Conservation (phyloP, 1,140 invertebrate species). For the Acyrthosiphon pisum region DNA sequence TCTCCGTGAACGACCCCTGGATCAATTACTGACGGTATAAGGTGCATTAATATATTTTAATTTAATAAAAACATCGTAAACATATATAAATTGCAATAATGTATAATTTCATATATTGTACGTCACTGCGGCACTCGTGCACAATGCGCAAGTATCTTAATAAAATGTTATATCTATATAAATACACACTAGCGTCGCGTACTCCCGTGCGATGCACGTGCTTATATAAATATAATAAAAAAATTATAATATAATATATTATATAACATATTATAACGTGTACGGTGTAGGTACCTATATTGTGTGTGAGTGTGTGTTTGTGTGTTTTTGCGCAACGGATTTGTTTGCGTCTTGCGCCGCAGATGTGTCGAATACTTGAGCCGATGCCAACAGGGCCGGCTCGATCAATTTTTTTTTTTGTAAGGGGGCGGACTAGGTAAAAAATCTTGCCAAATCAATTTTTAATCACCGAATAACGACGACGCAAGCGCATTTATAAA, state of each 20-base stretch:
- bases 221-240: background rate
- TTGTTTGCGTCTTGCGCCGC: background rate
- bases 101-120: too few species aligned
- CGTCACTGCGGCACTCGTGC: too few species aligned
- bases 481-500: background rate
- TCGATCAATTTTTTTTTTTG: background rate
- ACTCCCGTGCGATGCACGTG: background rate
- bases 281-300: background rate
- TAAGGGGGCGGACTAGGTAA: background rate
- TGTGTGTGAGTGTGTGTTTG: background rate
- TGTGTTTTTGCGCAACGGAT: background rate
- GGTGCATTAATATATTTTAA: too few species aligned
- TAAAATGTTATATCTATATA: background rate
- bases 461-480: background rate
- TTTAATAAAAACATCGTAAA: background rate
- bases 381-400: background rate
- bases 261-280: background rate
- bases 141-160: background rate
- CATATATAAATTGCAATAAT: too few species aligned
- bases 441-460: slow-evolving; percentile 24
- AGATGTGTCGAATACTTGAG: background rate
- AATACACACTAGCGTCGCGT: background rate
- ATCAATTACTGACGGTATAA: too few species aligned
- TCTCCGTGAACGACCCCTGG: too few species aligned
- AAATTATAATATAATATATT: background rate